Conservation (phyloP, 2,888 invertebrate genomes). For the Belgica antarctica region DNA sequence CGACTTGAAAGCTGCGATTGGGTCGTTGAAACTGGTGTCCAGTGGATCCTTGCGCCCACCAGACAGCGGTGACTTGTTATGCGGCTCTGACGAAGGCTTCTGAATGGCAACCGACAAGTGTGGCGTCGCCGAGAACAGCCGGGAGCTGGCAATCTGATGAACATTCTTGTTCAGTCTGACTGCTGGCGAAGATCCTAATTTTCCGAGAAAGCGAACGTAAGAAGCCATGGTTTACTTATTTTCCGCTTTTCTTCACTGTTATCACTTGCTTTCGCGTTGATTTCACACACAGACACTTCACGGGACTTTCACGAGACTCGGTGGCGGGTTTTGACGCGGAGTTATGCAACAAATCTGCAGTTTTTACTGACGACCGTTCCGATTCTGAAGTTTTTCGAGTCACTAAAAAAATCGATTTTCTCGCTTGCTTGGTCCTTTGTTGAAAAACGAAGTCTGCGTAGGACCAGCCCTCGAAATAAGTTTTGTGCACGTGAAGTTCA, state of each 20-base stretch:
- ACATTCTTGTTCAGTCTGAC: background rate
- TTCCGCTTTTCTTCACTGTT: background rate
- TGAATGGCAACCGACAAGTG: background rate
- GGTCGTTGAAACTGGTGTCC: conserved; percentile 83
- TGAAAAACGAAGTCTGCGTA: background rate
- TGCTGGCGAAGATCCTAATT: conserved; percentile 23
- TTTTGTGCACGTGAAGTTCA: no score
- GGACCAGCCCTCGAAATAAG: background rate
- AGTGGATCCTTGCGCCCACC: conserved; percentile 62
- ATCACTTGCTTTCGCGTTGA: background rate
- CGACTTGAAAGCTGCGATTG: conserved; percentile 89
- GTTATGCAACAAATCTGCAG: conserved; percentile 23
- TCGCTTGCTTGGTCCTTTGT: no score
- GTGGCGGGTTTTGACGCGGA: background rate
- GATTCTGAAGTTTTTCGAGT: no score
- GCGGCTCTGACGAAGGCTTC: background rate
- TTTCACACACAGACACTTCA: conserved; percentile 2
- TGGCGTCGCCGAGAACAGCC: background rate
- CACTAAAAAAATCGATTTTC: no score
- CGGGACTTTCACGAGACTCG: background rate
- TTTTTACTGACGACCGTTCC: no score
- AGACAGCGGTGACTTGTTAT: background rate
- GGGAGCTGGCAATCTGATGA: background rate
- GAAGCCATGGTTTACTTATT: conserved; percentile 21
- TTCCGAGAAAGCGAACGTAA: conserved; percentile 16